These are phyloP conservation scores for Aleiodes testaceus DNA, from an alignment of 2,888 invertebrate genomes.

Conservation along the genomic window DNA sequence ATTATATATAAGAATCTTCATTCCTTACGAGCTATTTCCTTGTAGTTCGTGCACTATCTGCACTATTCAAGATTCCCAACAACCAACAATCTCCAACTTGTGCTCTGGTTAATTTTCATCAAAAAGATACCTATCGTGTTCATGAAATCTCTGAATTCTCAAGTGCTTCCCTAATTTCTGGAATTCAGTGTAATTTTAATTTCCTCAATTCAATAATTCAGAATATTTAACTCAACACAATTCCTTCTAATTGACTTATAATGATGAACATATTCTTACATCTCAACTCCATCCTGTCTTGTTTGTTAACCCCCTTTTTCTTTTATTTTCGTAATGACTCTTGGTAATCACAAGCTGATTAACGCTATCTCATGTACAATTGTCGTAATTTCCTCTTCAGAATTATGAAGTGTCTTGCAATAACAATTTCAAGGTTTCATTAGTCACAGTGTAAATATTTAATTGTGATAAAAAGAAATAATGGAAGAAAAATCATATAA, in stretches of 20 bases:
- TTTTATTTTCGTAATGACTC: background rate
- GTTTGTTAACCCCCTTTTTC: background rate
- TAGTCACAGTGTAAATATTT: background rate
- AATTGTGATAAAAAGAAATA: background rate
- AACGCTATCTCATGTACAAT: slow-evolving; percentile 44
- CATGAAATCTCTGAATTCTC: too few species aligned
- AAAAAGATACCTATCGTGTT: too few species aligned
- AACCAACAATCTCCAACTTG: background rate
- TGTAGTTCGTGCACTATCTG: background rate
- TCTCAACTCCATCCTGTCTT: background rate
- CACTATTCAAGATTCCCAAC: background rate
- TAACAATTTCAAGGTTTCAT: background rate
- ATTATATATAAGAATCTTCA: background rate
- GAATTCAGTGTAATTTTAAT: too few species aligned
- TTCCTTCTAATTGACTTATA: too few species aligned
- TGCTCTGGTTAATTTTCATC: too few species aligned
- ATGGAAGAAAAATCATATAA: background rate
- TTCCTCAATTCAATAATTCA: too few species aligned
- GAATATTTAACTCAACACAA: too few species aligned
- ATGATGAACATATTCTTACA: too few species aligned
- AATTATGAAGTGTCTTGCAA: slow-evolving; percentile 18
- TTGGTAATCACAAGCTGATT: slow-evolving; percentile 10
- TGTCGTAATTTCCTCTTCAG: slow-evolving; percentile 47
- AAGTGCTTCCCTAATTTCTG: too few species aligned
- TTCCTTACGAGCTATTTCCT: background rate